Conservation (phyloP, 2,113 vertebrate genomes). For the Tretioscincus oriximinensis region DNA sequence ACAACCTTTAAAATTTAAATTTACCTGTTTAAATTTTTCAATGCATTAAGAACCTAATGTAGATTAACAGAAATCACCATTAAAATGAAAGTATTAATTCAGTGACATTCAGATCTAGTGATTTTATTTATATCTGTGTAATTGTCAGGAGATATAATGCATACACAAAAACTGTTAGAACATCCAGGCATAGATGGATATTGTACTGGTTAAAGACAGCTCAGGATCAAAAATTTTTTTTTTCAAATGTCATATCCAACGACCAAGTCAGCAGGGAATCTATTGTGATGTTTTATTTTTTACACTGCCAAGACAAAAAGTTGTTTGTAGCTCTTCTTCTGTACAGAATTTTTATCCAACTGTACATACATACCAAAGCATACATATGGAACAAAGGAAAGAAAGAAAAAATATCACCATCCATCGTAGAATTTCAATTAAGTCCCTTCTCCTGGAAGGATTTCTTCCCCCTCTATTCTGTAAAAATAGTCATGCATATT, state of each 20-base stretch:
- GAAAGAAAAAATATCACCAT: not conserved
- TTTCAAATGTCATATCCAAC: no score
- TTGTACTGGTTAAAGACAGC: no score
- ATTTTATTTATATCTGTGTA: no score
- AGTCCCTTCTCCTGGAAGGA: not conserved
- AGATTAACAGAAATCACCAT: no score
- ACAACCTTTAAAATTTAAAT: not conserved
- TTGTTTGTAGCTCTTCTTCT: no score
- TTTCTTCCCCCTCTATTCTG: slow-evolving; percentile 10
- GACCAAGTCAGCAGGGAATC: no score
- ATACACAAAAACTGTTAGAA: no score
- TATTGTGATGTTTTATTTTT: not conserved
- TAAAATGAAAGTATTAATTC: not conserved
- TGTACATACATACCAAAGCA: no score
- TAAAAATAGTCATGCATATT: slow-evolving; percentile 48
- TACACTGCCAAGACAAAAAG: not conserved
- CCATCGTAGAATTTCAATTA: not conserved
- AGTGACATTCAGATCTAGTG: not conserved
- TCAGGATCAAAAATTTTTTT: no score
- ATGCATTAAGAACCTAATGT: no score
- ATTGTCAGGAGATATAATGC: no score
- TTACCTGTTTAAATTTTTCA: not conserved
- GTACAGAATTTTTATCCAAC: not conserved
- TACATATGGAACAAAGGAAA: not conserved
- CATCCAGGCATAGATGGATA: no score